Percentiles rank a stretch among this genome's conserved stretches.
Evolutionary conservation across 2,888 invertebrate genomes (phyloP).

Genomic region (Pterostichus madidus): DNA sequence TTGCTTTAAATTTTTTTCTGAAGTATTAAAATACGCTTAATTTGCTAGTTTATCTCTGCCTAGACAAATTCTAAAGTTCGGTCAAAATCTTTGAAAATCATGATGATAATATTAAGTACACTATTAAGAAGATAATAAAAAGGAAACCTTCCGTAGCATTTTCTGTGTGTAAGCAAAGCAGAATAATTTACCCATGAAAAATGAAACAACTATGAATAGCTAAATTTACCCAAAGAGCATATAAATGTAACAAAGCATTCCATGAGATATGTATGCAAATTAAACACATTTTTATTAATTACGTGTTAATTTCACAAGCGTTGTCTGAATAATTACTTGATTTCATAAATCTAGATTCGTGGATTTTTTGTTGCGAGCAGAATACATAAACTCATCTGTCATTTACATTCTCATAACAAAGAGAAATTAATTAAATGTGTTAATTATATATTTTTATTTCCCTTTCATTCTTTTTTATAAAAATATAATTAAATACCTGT

Average conservation of each 20-base stretch:
- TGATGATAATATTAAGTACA: too few relatives aligned
- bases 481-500: conserved; percentile 50
- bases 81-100: too few relatives aligned
- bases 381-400: conserved; percentile 53
- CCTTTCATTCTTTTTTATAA: background rate
- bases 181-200: background rate
- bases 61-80: too few relatives aligned
- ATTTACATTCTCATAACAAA: conserved; percentile 54
- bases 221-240: background rate
- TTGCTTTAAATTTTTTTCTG: too few relatives aligned
- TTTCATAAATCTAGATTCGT: conserved; percentile 50
- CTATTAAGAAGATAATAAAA: too few relatives aligned
- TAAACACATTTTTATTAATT: conserved; percentile 37
- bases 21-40: too few relatives aligned
- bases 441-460: conserved; percentile 40
- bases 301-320: conserved; percentile 22
- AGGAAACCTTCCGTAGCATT: too few relatives aligned
- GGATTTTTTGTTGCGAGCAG: conserved; percentile 5
- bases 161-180: too few relatives aligned
- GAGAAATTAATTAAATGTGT: conserved; percentile 47
- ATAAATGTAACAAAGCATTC: background rate
- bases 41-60: too few relatives aligned
- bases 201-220: background rate
- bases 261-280: conserved; percentile 6
- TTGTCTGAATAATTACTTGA: conserved; percentile 40